Conservation (phyloP, 2,797 vertebrate genomes). For the Philypnodon macrostomus region DNA sequence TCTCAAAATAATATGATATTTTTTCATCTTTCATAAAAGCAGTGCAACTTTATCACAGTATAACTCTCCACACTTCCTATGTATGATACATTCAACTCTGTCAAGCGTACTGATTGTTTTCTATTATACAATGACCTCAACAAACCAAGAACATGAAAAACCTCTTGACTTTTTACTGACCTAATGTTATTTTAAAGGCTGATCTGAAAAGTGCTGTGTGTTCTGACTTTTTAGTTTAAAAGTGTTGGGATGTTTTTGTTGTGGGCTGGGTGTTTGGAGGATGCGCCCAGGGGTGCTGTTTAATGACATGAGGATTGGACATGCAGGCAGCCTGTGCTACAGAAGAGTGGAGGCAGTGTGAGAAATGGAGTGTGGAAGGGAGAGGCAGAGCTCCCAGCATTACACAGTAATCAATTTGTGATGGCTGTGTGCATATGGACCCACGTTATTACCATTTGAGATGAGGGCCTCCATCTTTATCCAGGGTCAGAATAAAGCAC, state of each 20-base stretch:
- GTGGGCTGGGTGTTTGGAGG: constrained; percentile 35
- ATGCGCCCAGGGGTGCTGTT: constrained; percentile 63
- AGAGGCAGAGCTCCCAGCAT: constrained; percentile 46
- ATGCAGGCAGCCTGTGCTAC: constrained; percentile 40
- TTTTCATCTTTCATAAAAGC: too few species aligned
- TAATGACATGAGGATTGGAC: constrained; percentile 67
- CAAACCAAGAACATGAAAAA: too few species aligned
- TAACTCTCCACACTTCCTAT: too few species aligned
- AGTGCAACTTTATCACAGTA: too few species aligned
- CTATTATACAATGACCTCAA: too few species aligned
- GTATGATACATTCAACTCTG: too few species aligned
- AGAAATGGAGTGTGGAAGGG: constrained; percentile 24
- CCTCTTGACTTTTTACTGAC: too few species aligned
- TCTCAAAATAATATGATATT: too few species aligned
- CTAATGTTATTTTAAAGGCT: too few species aligned
- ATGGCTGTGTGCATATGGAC: constrained; percentile 62
- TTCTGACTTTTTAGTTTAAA: background rate
- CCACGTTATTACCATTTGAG: constrained; percentile 59
- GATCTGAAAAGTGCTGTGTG: too few species aligned
- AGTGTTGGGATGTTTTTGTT: constrained; percentile 5
- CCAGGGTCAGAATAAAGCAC: constrained; percentile 52
- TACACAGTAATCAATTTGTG: constrained; percentile 65
- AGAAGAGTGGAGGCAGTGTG: constrained; percentile 14
- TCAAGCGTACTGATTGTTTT: too few species aligned
- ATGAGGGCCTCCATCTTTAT: constrained; percentile 60